phyloP scores from a whole-genome alignment of 1,140 invertebrate species.

The Drosophila seguyi region DNA sequence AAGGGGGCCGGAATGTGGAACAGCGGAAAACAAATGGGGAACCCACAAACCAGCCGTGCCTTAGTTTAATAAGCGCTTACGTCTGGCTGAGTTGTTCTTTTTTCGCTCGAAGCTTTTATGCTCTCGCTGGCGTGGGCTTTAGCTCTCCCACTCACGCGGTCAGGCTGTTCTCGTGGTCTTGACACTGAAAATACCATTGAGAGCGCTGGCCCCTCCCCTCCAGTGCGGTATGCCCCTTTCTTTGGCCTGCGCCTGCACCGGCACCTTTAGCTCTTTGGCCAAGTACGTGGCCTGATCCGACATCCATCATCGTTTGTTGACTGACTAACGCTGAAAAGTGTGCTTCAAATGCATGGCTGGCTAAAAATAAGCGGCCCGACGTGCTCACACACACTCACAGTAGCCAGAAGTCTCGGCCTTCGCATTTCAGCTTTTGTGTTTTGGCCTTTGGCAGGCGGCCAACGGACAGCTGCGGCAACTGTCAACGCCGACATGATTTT shows the following conservation, averaged over 20 bases:
- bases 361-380: constrained; percentile 11
- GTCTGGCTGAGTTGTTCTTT: neutral
- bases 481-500: constrained; percentile 64
- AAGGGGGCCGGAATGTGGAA: neutral
- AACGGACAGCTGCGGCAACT: constrained; percentile 65
- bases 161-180: constrained; percentile 25
- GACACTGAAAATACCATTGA: constrained; percentile 53
- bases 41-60: neutral
- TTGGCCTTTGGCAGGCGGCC: constrained; percentile 52
- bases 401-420: constrained; percentile 2
- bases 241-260: neutral
- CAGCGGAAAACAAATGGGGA: constrained; percentile 1
- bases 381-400: neutral
- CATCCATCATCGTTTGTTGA: constrained; percentile 7
- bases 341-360: constrained; percentile 18
- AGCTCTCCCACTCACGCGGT: neutral
- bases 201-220: neutral
- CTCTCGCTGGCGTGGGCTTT: neutral
- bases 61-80: neutral
- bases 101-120: constrained; percentile 15
- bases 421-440: constrained; percentile 9
- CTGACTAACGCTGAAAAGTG: constrained; percentile 5
- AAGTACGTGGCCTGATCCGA: constrained; percentile 20
- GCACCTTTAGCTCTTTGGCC: neutral
- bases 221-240: neutral